A percentile compares a stretch with the other conserved stretches of the same genome.
phyloP scores from a whole-genome alignment of 2,113 vertebrate genomes.

The Bos indicus region DNA sequence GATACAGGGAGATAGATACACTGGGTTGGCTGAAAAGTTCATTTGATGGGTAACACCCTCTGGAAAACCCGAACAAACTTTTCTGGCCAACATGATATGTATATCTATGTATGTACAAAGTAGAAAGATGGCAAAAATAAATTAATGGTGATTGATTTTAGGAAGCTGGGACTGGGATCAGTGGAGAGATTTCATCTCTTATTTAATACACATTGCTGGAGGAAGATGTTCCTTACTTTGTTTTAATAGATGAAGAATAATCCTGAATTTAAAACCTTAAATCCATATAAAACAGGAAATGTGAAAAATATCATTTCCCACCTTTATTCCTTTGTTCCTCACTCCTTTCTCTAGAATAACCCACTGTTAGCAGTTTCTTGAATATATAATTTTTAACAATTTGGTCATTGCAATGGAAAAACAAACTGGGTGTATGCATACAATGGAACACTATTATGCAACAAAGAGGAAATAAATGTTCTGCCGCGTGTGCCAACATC shows the following conservation, averaged over 20 bases:
- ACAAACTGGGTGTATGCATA: neutral
- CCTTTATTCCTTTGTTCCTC: neutral
- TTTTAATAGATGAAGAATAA: neutral
- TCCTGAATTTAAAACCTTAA: neutral
- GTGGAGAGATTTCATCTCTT: neutral
- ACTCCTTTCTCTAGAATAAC: neutral
- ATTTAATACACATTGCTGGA: neutral
- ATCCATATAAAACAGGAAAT: neutral
- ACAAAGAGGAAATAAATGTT: neutral
- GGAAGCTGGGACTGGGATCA: neutral
- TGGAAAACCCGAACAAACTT: neutral
- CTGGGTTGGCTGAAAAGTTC: neutral
- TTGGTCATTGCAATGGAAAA: neutral
- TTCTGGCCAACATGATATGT: neutral
- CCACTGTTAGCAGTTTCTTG: neutral
- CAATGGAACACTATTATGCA: fast-evolving
- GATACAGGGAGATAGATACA: neutral
- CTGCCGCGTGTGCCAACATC: neutral
- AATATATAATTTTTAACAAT: neutral
- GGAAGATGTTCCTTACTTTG: neutral
- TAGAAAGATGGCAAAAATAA: neutral
- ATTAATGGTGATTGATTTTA: neutral
- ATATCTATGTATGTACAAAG: fast-evolving
- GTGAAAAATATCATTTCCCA: neutral
- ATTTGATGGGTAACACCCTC: neutral